Base-by-base conservation (phyloP, 2,113 vertebrate species). In the Alethe castanea region DNA sequence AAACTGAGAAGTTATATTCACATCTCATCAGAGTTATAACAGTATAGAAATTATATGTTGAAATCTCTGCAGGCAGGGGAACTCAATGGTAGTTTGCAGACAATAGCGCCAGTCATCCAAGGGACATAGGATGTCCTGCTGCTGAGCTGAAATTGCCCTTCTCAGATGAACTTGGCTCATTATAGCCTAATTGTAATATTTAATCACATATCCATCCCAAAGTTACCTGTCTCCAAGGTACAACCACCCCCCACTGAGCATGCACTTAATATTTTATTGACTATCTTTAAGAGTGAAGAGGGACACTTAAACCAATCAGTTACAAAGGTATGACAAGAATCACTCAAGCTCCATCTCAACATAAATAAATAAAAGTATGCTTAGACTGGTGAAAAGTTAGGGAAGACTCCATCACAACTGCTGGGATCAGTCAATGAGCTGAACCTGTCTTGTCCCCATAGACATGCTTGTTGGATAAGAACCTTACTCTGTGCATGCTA, bases 241-340 rank as follows among this genome's bases (percentile, higher is more conserved):
- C 0, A 0, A 59, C 16, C 13, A 50, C 16, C 17, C 13, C 7
- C 31, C 31, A 31, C 11, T 22, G 11, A 25, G 5, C 8, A 11
- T 9, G 25, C 0, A 3, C 11, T 67, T 42, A 14, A 50, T 35
- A 42, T 42, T 66, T 42, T 65, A n/a, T 42, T 57, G 10, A 74
- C 15, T 19, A 7, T 56, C 23, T 47, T 47, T 56, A 48, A 11
- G 11, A 42, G 31, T 3, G 6, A 59, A 59, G 26, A 0, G 0
- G 31, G 22, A 18, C 11, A 31, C 19, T 57, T 48, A 66, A 17
- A 76, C 19, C 52, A 57, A 8, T 42, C 31, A 25, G 10, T 11
- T 50, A 35, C 31, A 50, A 57, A 50, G 20, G 13, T 42, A 44
- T 20, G 31, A 42, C 5, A 50, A 76, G 25, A 76, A 25, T 50